Evolutionary conservation across 2,888 invertebrate genomes (phyloP), one percentile per base, ranked within the genome.

Genomic region (Stenodera caucasica): DNA sequence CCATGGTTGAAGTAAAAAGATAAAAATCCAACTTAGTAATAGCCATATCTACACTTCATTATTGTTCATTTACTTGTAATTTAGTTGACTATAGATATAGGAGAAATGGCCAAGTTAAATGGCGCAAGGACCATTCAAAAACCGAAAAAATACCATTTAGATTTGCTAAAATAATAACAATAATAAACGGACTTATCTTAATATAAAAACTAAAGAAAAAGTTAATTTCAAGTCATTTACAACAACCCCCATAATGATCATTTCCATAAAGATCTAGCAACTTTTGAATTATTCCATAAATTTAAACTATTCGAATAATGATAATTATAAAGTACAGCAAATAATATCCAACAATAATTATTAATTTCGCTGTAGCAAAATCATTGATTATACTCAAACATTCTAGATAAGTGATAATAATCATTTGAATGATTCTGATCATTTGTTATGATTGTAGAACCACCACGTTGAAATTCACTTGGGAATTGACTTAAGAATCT

Each of bases 101-200:
- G 57, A 57, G 60, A 70, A 68, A 70, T 70, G 67, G 64, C 60
- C 66, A 66, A 69, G 70, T 74, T 74, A 70, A 74, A 74, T 73
- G 73, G 70, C 53, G 69, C 60, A 70, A 63, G 60, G 5, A 12
- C 21, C 45, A 45, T 23, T 23, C 21, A 1, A 45, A n/a, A 12
- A 3, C 9, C 21, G 7, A n/a, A 45, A 21, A 45, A 45, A 0
- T 12, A 45, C 21, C 45, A 23, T 45, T 45, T 23, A 45, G 21
- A n/a, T 23, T 45, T 23, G 21, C 21, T 45, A 23, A 12, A 45
- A 45, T 21, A 23, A 12, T 3, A 12, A 45, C 23, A 45, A 45
- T 45, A 21, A 9, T 9, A 30, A 30, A 30, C 8, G 30, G 6
- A 8, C 9, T 30, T 30, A 26, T 26, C 30, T 30, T 30, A 7